Conservation (phyloP, 2,888 invertebrate genomes). For the Cantharis flavilabris region DNA sequence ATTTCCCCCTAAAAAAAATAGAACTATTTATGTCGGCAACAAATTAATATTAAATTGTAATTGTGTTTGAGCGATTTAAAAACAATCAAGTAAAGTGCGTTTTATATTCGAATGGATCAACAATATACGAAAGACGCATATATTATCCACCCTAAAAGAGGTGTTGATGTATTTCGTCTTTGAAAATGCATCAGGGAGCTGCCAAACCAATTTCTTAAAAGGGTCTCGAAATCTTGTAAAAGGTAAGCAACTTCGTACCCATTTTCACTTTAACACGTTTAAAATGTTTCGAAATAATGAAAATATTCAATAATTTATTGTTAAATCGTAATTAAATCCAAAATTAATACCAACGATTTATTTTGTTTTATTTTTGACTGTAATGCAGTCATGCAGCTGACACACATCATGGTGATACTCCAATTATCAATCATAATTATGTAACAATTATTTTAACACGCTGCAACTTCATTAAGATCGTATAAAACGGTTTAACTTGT, state of each 20-base stretch:
- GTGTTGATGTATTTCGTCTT: slow-evolving; percentile 27
- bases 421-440: not conserved
- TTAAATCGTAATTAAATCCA: not conserved
- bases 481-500: not conserved
- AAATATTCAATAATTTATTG: not conserved
- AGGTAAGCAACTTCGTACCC: not conserved
- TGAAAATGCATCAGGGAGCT: slow-evolving; percentile 29
- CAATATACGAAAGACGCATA: slow-evolving; percentile 26
- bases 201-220: slow-evolving; percentile 29
- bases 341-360: not conserved
- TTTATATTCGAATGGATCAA: slow-evolving; percentile 26
- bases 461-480: not conserved
- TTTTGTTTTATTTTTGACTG: not conserved
- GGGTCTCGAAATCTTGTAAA: slow-evolving; percentile 17
- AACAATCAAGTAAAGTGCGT: slow-evolving; percentile 32
- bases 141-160: slow-evolving; percentile 25
- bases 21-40: not conserved
- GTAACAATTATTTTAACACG: not conserved
- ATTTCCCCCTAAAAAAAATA: not conserved
- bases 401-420: not conserved
- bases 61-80: not conserved
- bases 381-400: not conserved
- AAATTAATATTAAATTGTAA: not conserved
- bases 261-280: not conserved
- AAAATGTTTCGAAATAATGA: not conserved